Base-by-base conservation (phyloP, 1,140 invertebrate genomes). In the Scaptomyza montana region DNA sequence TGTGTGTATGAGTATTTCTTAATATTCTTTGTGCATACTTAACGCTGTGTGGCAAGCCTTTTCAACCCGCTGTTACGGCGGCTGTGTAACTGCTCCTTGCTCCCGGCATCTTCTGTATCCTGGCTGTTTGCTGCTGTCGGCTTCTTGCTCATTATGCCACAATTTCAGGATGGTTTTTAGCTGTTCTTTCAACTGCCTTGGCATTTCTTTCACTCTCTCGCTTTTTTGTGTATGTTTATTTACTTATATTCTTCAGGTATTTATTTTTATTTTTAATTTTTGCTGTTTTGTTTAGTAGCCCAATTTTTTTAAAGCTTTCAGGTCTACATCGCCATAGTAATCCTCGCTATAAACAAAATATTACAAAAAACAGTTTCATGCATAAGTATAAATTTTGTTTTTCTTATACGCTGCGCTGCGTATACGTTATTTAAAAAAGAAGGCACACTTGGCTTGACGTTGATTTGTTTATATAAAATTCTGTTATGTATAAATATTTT, bases 321-420 rank as follows among this genome's bases (percentile, higher is more conserved):
- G 92, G 92, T 97, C 96, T 78, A 97, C 95, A 90, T 96, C 95
- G 89, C 96, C 96, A 90, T 97, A 96, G 93, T 97, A 97, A 93
- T 97, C 96, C 93, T 96, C 95, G 92, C 96, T 97, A 94, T 92
- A 93, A 93, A 92, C 84, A 69, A 69, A 79, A 75, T 64, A 46
- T 77, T 67, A 64, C 69, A 73, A 61, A 72, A 70, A 86, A 74
- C 54, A 60, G 41, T 13, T 25, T 51, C 12, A 25, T 12, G 47
- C 10, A 12, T 25, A 25, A 49, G 21, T n/a, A 49, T 49, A 49
- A 28, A 49, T 49, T 12, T 25, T 4, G 47, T 49, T 33, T 33
- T 33, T 33, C 7, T 49, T 41, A 45, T 36, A 59, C 5, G 13
- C 21, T 16, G 16, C 16, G 16, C 1, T 63, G 39, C 63, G 67